A percentile compares a stretch with the other conserved stretches of the same genome.
Conservation (phyloP, 2,797 vertebrate species). For the Hippocampus kuda region DNA sequence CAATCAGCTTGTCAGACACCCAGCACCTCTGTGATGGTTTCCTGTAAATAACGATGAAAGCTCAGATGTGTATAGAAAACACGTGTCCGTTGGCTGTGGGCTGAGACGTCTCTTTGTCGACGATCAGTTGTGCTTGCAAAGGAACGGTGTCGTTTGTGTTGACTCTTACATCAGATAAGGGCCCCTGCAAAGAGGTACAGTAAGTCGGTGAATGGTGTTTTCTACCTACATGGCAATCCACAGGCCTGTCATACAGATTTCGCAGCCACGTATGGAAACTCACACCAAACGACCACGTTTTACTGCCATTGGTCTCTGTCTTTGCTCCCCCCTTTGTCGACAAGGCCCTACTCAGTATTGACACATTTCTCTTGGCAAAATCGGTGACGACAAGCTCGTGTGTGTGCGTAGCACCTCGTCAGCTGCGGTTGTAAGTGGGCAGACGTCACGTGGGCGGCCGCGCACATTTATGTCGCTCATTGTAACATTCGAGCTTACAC, state of each 20-base stretch:
- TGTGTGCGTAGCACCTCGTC: not conserved
- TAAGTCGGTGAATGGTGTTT: constrained; percentile 12
- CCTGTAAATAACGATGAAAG: constrained; percentile 26
- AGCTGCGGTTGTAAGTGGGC: no score
- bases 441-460: no score
- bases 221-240: constrained; percentile 24
- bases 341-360: constrained; percentile 1
- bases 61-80: constrained; percentile 10
- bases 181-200: constrained; percentile 2
- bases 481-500: not conserved
- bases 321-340: not conserved
- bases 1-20: constrained; percentile 26
- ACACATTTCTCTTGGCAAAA: not conserved
- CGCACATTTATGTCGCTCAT: not conserved
- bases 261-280: constrained; percentile 32
- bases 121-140: constrained; percentile 17
- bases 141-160: constrained; percentile 19
- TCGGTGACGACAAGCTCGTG: not conserved
- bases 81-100: constrained; percentile 3
- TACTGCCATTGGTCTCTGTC: not conserved
- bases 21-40: constrained; percentile 12
- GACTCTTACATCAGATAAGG: constrained; percentile 18
- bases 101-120: constrained; percentile 18
- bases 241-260: constrained; percentile 35
- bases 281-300: constrained; percentile 16